phyloP scores from a whole-genome alignment of 2,797 vertebrate species.

The Pterois miles region DNA sequence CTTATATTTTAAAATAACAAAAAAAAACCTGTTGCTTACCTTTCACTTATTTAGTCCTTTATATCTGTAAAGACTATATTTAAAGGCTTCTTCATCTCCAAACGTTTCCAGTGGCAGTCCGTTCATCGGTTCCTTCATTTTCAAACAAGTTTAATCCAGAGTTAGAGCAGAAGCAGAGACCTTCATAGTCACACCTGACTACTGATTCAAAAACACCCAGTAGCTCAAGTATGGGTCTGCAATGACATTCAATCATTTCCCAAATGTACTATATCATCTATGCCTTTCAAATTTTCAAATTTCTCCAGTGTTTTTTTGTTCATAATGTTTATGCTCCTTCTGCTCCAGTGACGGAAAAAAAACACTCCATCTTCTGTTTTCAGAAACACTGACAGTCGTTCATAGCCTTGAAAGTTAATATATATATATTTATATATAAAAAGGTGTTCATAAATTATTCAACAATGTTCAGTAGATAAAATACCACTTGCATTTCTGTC shows the following conservation, averaged over 20 bases:
- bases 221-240: conserved; percentile 56
- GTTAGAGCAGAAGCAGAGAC: conserved; percentile 55
- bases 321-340: conserved; percentile 64
- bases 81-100: conserved; percentile 59
- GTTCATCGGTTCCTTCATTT: conserved; percentile 77
- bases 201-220: conserved; percentile 64
- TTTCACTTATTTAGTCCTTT: conserved; percentile 40
- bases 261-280: conserved; percentile 37
- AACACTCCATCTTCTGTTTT: conserved; percentile 53
- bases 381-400: conserved; percentile 30
- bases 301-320: conserved; percentile 79
- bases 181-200: conserved; percentile 62
- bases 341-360: conserved; percentile 58
- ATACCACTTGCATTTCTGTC: conserved; percentile 81
- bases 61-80: conserved; percentile 37
- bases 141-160: conserved; percentile 68
- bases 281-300: conserved; percentile 50
- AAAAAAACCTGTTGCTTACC: conserved; percentile 54
- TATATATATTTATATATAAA: conserved; percentile 69
- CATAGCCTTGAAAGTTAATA: conserved; percentile 71
- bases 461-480: conserved; percentile 84
- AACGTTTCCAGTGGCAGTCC: conserved; percentile 48
- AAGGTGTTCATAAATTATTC: conserved; percentile 83
- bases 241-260: conserved; percentile 68
- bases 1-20: neutral